phyloP scores from a whole-genome alignment of 1,140 invertebrate species.

The Drosophila triauraria region DNA sequence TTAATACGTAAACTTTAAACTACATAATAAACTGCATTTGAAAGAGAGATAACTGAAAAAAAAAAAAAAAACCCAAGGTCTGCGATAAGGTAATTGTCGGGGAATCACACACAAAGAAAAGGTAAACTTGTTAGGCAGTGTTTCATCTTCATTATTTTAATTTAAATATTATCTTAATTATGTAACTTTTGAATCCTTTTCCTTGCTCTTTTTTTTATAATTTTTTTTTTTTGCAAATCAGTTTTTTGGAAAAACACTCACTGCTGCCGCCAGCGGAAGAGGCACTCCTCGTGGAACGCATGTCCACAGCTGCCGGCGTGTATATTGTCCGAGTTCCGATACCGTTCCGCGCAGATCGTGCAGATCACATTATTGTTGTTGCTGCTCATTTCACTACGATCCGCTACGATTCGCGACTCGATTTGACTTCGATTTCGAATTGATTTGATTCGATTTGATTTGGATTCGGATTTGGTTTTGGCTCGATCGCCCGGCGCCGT shows the following conservation, averaged over 20 bases:
- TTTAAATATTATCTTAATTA: too few species aligned
- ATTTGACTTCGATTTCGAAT: not conserved
- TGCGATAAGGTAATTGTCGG: not conserved
- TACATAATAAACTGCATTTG: too few species aligned
- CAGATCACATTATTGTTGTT: constrained; percentile 42
- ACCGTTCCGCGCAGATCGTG: constrained; percentile 62
- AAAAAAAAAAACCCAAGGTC: not conserved
- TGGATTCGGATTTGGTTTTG: not conserved
- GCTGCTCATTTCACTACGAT: constrained; percentile 11
- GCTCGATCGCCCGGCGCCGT: constrained; percentile 3
- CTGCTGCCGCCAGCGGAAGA: constrained; percentile 56
- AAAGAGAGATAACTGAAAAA: too few species aligned
- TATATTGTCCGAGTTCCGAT: constrained; percentile 41
- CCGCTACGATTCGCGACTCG: not conserved
- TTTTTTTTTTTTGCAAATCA: too few species aligned
- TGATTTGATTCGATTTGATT: constrained; percentile 3
- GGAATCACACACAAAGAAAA: too few species aligned
- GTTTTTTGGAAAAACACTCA: constrained; percentile 32
- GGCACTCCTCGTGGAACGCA: constrained; percentile 61
- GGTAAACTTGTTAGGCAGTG: too few species aligned
- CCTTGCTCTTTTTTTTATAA: not conserved
- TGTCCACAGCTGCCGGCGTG: constrained; percentile 61
- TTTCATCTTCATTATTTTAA: too few species aligned
- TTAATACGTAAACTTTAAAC: too few species aligned
- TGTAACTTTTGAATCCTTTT: too few species aligned